These are phyloP conservation scores for Limnephilus auricula DNA, from an alignment of 2,888 invertebrate genomes.

Conservation along the genomic window DNA sequence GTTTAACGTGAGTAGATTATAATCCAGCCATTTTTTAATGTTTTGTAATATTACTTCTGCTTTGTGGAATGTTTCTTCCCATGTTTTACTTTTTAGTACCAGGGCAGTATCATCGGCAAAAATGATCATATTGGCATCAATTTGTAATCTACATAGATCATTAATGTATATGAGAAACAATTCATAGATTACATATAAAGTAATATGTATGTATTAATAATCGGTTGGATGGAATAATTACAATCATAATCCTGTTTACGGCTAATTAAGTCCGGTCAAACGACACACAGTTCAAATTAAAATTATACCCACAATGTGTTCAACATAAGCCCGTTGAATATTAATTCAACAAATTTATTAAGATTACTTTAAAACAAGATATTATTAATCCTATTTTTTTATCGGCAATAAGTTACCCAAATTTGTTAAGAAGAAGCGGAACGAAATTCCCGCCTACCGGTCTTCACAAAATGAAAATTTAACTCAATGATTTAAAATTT, in stretches of 20 bases:
- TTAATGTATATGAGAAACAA: too few species aligned
- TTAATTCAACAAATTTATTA: not conserved
- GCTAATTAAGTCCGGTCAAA: not conserved
- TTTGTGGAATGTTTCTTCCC: too few species aligned
- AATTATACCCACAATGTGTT: not conserved
- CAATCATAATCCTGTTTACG: not conserved
- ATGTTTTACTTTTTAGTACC: too few species aligned
- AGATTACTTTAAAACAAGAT: not conserved
- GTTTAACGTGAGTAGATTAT: too few species aligned
- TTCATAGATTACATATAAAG: not conserved
- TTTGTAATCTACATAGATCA: too few species aligned
- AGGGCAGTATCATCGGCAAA: too few species aligned
- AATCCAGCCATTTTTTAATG: too few species aligned
- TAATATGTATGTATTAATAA: not conserved
- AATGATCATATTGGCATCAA: too few species aligned
- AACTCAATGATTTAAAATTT: not conserved
- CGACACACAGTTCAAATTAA: not conserved
- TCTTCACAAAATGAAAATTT: constrained; percentile 26
- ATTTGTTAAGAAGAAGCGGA: constrained; percentile 13
- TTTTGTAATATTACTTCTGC: too few species aligned
- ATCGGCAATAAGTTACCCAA: not conserved
- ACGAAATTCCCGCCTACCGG: constrained; percentile 36
- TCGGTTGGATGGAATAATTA: not conserved
- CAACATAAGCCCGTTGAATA: not conserved
- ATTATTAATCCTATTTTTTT: not conserved